phyloP scores from a whole-genome alignment of 2,888 invertebrate genomes.

The Amblyteles armatorius region DNA sequence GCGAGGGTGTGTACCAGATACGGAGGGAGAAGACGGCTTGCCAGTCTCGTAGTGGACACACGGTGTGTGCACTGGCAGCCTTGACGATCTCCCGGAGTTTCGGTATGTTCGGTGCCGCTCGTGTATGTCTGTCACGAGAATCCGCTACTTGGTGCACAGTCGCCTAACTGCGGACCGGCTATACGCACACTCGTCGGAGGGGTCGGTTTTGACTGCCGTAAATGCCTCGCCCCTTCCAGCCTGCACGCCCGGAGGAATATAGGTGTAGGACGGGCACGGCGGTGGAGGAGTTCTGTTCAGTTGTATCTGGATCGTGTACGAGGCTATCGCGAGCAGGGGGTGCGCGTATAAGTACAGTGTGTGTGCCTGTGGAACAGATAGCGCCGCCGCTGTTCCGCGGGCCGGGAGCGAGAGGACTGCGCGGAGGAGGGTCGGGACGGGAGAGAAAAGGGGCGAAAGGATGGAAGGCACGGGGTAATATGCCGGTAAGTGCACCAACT shows the following conservation, averaged over 20 bases:
- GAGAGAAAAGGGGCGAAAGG: constrained; percentile 57
- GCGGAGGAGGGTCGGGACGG: constrained; percentile 42
- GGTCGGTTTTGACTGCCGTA: constrained; percentile 56
- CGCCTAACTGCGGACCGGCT: background rate
- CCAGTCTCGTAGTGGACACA: constrained; percentile 30
- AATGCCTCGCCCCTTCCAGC: constrained; percentile 36
- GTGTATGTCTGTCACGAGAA: constrained; percentile 30
- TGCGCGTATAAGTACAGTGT: background rate
- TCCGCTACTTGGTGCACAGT: constrained; percentile 5
- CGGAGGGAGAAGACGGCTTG: background rate
- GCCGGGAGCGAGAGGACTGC: constrained; percentile 15
- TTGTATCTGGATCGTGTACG: constrained; percentile 31
- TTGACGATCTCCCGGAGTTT: constrained; percentile 21
- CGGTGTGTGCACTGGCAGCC: constrained; percentile 1
- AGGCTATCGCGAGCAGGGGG: constrained; percentile 15
- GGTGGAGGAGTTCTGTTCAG: constrained; percentile 7
- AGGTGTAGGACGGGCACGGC: constrained; percentile 23
- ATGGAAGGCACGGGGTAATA: constrained; percentile 70
- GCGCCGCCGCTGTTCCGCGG: constrained; percentile 21
- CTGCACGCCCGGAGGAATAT: constrained; percentile 20
- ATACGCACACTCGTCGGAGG: constrained; percentile 29
- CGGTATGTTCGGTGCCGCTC: background rate
- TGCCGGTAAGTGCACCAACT: constrained; percentile 73
- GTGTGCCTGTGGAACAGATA: constrained; percentile 22
- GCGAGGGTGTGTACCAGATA: background rate